A percentile compares a stretch with the other conserved stretches of the same genome.
These are phyloP conservation scores for Campoletis raptor DNA, from an alignment of 2,888 invertebrate genomes.

Conservation along the genomic window DNA sequence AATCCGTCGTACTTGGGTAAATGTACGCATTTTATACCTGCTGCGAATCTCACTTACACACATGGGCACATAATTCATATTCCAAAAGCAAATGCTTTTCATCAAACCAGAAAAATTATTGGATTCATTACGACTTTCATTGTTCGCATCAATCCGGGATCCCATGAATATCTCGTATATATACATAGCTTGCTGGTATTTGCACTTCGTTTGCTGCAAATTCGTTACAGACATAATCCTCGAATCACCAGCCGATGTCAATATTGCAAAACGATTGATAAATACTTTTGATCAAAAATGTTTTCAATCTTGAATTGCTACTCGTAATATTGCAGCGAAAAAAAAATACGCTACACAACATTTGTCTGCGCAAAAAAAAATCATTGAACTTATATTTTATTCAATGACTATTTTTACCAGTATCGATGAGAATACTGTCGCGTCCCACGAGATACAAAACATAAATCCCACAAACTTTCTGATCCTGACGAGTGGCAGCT, in stretches of 20 bases:
- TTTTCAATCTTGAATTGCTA: neutral
- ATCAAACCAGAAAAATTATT: slow-evolving; percentile 47
- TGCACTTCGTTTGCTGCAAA: slow-evolving; percentile 36
- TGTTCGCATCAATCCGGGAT: slow-evolving; percentile 61
- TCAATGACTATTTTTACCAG: neutral
- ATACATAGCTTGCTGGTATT: slow-evolving; percentile 11
- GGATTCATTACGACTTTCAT: slow-evolving; percentile 60
- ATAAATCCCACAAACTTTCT: slow-evolving; percentile 13
- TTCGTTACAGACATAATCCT: slow-evolving; percentile 46
- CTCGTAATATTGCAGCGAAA: neutral
- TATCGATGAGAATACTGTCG: neutral
- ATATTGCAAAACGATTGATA: slow-evolving; percentile 10
- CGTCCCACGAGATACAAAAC: neutral
- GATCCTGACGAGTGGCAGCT: slow-evolving; percentile 8
- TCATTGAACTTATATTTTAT: neutral
- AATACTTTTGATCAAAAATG: slow-evolving; percentile 10
- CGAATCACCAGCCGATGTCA: slow-evolving; percentile 19
- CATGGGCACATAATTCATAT: slow-evolving; percentile 14
- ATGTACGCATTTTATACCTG: slow-evolving; percentile 6
- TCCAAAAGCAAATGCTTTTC: neutral
- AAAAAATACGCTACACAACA: neutral
- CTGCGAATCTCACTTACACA: slow-evolving; percentile 4
- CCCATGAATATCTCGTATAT: slow-evolving; percentile 6
- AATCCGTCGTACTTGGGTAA: neutral
- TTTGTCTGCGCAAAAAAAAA: neutral